These are phyloP conservation scores for Sinocyclocheilus anophthalmus DNA, from an alignment of 2,113 vertebrate genomes.

Conservation along the genomic window DNA sequence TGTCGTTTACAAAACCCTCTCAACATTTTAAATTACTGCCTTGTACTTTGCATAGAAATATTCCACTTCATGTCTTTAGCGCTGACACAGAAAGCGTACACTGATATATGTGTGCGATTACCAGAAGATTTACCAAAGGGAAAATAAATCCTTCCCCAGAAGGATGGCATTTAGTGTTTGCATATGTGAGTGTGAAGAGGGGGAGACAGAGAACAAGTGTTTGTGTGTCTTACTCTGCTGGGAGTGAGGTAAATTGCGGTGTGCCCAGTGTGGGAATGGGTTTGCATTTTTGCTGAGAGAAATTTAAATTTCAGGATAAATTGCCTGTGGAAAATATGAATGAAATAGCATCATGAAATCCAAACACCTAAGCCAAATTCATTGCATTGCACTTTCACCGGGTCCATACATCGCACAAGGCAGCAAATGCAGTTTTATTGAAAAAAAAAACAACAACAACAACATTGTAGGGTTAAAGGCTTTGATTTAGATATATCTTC, in stretches of 20 bases:
- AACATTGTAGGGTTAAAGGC: neutral
- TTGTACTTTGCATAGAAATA: conserved; percentile 50
- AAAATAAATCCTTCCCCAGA: conserved; percentile 19
- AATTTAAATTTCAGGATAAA: conserved; percentile 59
- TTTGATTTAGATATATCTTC: neutral
- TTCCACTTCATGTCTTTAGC: conserved; percentile 1
- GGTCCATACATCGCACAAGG: neutral
- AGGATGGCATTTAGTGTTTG: conserved; percentile 47
- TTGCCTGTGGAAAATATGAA: conserved; percentile 62
- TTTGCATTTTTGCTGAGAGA: conserved; percentile 47
- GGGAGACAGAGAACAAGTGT: neutral
- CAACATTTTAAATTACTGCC: neutral
- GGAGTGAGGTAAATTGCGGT: conserved; percentile 49
- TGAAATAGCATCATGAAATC: conserved; percentile 31
- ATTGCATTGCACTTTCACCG: neutral
- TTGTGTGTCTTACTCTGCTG: conserved; percentile 55
- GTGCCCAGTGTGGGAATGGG: conserved; percentile 38
- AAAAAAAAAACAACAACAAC: neutral
- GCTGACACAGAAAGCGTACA: conserved; percentile 18
- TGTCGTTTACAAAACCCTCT: conserved; percentile 9
- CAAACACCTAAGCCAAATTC: neutral
- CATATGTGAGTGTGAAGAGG: neutral
- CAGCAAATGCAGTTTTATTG: neutral
- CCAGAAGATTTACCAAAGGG: conserved; percentile 15
- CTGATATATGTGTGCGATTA: conserved; percentile 34